These are phyloP conservation scores for Acipenser oxyrinchus DNA, from an alignment of 2,797 vertebrate species.

Conservation along the genomic window DNA sequence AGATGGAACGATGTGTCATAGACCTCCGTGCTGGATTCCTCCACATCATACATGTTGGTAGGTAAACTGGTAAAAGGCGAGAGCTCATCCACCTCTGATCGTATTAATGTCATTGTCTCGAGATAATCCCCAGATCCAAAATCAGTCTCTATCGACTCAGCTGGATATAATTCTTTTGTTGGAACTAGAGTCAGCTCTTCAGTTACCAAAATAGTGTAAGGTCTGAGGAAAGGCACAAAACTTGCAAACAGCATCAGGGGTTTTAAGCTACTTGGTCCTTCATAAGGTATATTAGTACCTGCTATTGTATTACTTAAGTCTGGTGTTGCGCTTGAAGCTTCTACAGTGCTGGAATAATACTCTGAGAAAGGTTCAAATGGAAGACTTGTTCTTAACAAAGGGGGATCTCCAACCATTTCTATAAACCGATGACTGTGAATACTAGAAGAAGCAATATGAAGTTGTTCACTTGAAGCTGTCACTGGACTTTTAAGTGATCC, in stretches of 20 bases:
- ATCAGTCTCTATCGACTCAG: slow-evolving; percentile 57
- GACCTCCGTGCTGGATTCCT: slow-evolving; percentile 56
- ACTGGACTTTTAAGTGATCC: not conserved
- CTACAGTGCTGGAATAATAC: not conserved
- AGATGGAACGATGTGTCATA: slow-evolving; percentile 71
- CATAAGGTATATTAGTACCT: slow-evolving; percentile 62
- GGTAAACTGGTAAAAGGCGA: slow-evolving; percentile 49
- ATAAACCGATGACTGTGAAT: not conserved
- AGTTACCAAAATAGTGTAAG: slow-evolving; percentile 51
- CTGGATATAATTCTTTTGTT: slow-evolving; percentile 49
- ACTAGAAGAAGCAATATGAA: not conserved
- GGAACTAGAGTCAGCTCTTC: slow-evolving; percentile 53
- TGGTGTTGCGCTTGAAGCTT: slow-evolving; percentile 1
- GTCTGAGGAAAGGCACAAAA: slow-evolving; percentile 50
- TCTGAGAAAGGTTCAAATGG: not conserved
- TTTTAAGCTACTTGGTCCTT: slow-evolving; percentile 49
- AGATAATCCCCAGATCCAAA: slow-evolving; percentile 74
- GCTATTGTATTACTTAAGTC: slow-evolving; percentile 42
- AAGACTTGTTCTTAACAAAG: slow-evolving; percentile 3
- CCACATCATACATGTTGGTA: slow-evolving; percentile 58
- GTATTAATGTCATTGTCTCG: slow-evolving; percentile 67
- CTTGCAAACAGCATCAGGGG: slow-evolving; percentile 44
- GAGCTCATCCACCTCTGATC: slow-evolving; percentile 57
- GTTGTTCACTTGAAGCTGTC: not conserved
- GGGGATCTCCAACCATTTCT: not conserved